Evolutionary conservation across 2,113 vertebrate genomes (phyloP).

Genomic region (Neolamprologus devosi): DNA sequence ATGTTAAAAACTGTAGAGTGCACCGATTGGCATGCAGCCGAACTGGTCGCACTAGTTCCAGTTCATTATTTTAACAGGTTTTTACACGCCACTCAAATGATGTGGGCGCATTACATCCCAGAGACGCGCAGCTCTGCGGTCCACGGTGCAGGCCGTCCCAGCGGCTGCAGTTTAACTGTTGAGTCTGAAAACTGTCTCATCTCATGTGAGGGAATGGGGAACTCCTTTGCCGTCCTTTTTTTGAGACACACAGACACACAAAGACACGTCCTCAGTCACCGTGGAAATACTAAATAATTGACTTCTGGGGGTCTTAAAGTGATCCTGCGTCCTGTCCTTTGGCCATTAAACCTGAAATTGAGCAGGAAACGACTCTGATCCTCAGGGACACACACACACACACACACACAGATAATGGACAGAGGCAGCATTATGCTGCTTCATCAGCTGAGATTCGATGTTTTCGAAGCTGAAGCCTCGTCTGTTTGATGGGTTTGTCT

Average conservation of each 20-base stretch:
- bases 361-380: constrained; percentile 1
- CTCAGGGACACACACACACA: background rate
- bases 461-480: background rate
- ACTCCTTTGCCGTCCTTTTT: background rate
- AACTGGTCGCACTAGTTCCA: constrained; percentile 2
- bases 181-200: background rate
- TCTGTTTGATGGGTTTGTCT: background rate
- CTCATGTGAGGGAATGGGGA: background rate
- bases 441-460: background rate
- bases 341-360: constrained; percentile 10
- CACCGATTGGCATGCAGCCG: background rate
- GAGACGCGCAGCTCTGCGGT: background rate
- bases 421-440: background rate
- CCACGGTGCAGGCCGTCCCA: background rate
- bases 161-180: background rate
- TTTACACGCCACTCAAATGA: background rate
- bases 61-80: background rate
- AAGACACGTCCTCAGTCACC: background rate
- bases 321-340: background rate
- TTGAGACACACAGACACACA: background rate
- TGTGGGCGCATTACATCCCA: background rate
- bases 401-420: background rate
- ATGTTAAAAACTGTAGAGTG: background rate
- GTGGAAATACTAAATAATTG: background rate
- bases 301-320: background rate